These are phyloP conservation scores for Oreonectes daqikongensis DNA, from an alignment of 2,797 vertebrate genomes.

Conservation along the genomic window DNA sequence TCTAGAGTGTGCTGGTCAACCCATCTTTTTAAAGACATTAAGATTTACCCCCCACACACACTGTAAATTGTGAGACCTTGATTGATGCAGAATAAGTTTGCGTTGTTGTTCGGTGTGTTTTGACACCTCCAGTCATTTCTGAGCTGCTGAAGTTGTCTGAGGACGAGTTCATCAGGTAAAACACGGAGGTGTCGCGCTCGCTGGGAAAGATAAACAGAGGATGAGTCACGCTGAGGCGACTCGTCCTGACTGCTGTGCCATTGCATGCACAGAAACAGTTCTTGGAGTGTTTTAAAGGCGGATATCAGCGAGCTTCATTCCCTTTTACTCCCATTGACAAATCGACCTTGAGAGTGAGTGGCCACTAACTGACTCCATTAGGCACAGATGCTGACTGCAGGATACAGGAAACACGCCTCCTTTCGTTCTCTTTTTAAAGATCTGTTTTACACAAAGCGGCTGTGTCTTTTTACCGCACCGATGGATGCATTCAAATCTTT, in stretches of 20 bases:
- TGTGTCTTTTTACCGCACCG: slow-evolving; percentile 1
- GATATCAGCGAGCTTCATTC: slow-evolving; percentile 26
- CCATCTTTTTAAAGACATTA: not conserved
- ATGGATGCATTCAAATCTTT: not conserved
- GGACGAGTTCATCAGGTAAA: slow-evolving; percentile 9
- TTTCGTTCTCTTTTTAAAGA: not conserved
- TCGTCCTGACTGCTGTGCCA: slow-evolving; percentile 23
- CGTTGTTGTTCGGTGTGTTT: slow-evolving; percentile 23
- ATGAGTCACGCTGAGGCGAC: slow-evolving; percentile 20
- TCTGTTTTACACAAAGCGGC: not conserved
- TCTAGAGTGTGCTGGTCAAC: not conserved
- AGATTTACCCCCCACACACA: not conserved
- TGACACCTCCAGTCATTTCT: slow-evolving; percentile 26
- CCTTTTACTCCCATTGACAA: slow-evolving; percentile 47
- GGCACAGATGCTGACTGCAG: slow-evolving; percentile 9
- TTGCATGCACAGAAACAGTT: slow-evolving; percentile 38
- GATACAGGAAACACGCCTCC: slow-evolving; percentile 23
- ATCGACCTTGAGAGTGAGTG: slow-evolving; percentile 46
- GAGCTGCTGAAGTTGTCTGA: slow-evolving; percentile 1
- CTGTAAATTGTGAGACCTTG: not conserved
- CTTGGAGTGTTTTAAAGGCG: slow-evolving; percentile 39
- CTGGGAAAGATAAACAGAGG: slow-evolving; percentile 7
- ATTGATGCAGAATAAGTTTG: slow-evolving; percentile 25
- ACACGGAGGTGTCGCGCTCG: slow-evolving; percentile 15
- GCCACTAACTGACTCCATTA: slow-evolving; percentile 48